Percentiles rank a stretch among this genome's conserved stretches.
phyloP scores from a whole-genome alignment of 2,888 invertebrate species.

The Agapostemon virescens region DNA sequence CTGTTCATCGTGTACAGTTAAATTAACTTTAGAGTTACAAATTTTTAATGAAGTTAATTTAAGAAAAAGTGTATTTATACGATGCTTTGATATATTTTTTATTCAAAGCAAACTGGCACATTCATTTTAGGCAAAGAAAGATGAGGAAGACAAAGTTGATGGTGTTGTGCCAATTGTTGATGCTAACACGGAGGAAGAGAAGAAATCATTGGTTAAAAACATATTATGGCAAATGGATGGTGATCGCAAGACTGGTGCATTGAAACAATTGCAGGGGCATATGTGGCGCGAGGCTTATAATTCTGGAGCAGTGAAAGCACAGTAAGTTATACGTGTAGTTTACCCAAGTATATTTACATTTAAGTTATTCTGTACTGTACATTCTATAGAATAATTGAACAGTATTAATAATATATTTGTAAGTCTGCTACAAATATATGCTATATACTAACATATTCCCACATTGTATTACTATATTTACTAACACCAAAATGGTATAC shows the following conservation, averaged over 20 bases:
- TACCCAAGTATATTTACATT: slow-evolving; percentile 5
- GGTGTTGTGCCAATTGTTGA: slow-evolving; percentile 83
- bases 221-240: slow-evolving; percentile 91
- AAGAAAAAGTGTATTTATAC: not conserved
- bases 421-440: not conserved
- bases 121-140: slow-evolving; percentile 81
- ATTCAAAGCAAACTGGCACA: slow-evolving; percentile 7
- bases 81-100: not conserved
- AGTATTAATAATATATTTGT: slow-evolving; percentile 25
- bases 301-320: slow-evolving; percentile 89
- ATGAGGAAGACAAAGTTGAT: slow-evolving; percentile 83
- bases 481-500: slow-evolving; percentile 7
- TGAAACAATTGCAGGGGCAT: slow-evolving; percentile 94
- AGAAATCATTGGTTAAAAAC: slow-evolving; percentile 86
- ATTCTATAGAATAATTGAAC: slow-evolving; percentile 24
- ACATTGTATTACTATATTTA: slow-evolving; percentile 3
- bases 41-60: not conserved
- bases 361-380: not conserved
- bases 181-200: slow-evolving; percentile 82
- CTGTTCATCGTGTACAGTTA: not conserved
- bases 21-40: not conserved
- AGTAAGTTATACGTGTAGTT: slow-evolving; percentile 86
- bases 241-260: slow-evolving; percentile 89
- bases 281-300: slow-evolving; percentile 94
- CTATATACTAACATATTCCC: not conserved